phyloP scores from a whole-genome alignment of 2,888 invertebrate species.

The Gandaritis pyraliata region DNA sequence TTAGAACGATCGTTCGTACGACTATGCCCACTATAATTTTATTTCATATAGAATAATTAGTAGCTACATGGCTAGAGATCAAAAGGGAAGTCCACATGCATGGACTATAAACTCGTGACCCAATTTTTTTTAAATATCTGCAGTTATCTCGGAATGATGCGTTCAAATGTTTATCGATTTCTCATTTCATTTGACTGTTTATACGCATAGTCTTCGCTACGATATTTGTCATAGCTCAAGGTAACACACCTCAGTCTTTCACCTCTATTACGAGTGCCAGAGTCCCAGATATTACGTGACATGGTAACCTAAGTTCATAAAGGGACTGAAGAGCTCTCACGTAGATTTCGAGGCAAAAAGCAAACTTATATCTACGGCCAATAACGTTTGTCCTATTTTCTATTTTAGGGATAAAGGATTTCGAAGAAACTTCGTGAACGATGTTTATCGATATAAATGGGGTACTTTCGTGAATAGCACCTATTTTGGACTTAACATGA shows the following conservation, averaged over 20 bases:
- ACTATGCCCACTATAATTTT: too few species aligned
- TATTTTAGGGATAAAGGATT: constrained; percentile 25
- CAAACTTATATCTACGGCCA: constrained; percentile 41
- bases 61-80: too few species aligned
- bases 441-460: constrained; percentile 9
- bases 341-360: constrained; percentile 49
- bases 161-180: too few species aligned
- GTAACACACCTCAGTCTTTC: constrained; percentile 28
- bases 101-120: too few species aligned
- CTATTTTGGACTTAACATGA: neutral
- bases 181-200: neutral
- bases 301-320: constrained; percentile 60
- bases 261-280: constrained; percentile 52
- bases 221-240: constrained; percentile 25
- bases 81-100: too few species aligned
- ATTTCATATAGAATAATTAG: too few species aligned
- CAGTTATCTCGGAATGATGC: too few species aligned
- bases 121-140: too few species aligned
- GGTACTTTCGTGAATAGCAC: neutral
- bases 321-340: constrained; percentile 49
- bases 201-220: constrained; percentile 1
- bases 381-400: constrained; percentile 37
- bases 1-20: too few species aligned
- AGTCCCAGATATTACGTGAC: constrained; percentile 57
- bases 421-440: constrained; percentile 12